Percentiles rank a stretch among this genome's conserved stretches.
Conservation (phyloP, 2,888 invertebrate genomes). For the Xiphydria camelus region DNA sequence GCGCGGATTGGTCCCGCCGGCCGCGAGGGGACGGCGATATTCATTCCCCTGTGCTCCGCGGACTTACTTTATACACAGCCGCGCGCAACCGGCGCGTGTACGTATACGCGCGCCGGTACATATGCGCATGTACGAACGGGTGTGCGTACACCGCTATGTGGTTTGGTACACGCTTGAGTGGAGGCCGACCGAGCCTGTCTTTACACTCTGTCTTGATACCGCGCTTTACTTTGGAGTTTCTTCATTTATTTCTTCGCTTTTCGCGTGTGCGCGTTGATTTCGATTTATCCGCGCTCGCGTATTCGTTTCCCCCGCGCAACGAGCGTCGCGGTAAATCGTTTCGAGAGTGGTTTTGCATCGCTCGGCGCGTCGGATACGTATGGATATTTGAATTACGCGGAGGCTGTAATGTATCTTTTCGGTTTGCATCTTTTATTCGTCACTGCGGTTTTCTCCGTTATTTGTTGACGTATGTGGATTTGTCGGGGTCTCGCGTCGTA, state of each 20-base stretch:
- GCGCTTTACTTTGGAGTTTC: constrained; percentile 28
- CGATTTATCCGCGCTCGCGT: neutral
- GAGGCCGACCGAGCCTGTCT: constrained; percentile 29
- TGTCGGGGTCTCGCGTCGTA: too few species aligned
- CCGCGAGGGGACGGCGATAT: constrained; percentile 54
- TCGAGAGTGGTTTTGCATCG: too few species aligned
- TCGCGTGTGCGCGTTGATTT: neutral
- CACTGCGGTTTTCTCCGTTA: too few species aligned
- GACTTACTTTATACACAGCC: constrained; percentile 20
- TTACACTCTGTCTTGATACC: constrained; percentile 4
- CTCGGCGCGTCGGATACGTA: too few species aligned
- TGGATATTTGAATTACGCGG: too few species aligned
- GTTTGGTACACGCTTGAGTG: constrained; percentile 24
- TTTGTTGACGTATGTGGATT: too few species aligned
- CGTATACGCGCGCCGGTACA: constrained; percentile 20
- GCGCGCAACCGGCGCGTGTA: neutral
- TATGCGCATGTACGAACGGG: constrained; percentile 27
- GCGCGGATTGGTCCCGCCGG: constrained; percentile 54
- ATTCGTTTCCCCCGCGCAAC: too few species aligned
- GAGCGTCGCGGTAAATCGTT: too few species aligned
- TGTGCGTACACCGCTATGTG: constrained; percentile 13
- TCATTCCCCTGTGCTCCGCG: constrained; percentile 37
- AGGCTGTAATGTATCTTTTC: too few species aligned
- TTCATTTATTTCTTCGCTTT: constrained; percentile 12
- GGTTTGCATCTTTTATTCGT: too few species aligned